Evolutionary conservation across 2,797 vertebrate genomes (phyloP).

Genomic region (Syndactyla subalaris): DNA sequence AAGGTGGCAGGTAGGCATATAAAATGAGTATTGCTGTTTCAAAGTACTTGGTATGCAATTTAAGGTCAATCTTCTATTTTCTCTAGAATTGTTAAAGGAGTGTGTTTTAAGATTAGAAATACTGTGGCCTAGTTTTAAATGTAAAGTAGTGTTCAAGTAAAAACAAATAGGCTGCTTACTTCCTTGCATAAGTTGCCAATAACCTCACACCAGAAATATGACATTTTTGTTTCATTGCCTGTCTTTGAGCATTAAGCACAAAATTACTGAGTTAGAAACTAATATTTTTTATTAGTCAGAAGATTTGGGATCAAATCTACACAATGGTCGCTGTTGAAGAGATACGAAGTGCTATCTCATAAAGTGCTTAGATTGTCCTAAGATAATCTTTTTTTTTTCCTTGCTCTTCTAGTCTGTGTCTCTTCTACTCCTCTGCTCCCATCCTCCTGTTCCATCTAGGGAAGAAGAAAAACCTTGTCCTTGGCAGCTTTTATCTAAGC

Average conservation of each 20-base stretch:
- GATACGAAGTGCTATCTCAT: not conserved
- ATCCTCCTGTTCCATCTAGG: not conserved
- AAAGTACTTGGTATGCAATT: not conserved
- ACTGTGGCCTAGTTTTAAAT: not conserved
- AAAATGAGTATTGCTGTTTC: slow-evolving; percentile 39
- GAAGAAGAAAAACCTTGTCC: not conserved
- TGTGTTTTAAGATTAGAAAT: not conserved
- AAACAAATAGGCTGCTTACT: not conserved
- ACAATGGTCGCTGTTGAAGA: not conserved
- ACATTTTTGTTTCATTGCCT: not conserved
- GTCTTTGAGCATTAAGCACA: not conserved
- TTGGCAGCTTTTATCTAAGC: not conserved
- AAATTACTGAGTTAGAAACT: not conserved
- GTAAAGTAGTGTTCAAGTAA: not conserved
- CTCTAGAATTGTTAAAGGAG: not conserved
- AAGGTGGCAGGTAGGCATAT: slow-evolving; percentile 92
- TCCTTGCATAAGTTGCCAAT: not conserved
- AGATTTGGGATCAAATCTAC: not conserved
- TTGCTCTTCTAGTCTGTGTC: not conserved
- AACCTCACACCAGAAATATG: not conserved
- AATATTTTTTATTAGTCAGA: not conserved
- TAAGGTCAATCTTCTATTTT: not conserved
- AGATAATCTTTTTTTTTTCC: not conserved
- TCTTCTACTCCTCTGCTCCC: not conserved
- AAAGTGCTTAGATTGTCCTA: not conserved